Base-by-base conservation (phyloP, 1,140 invertebrate species). In the Dendroctonus valens region DNA sequence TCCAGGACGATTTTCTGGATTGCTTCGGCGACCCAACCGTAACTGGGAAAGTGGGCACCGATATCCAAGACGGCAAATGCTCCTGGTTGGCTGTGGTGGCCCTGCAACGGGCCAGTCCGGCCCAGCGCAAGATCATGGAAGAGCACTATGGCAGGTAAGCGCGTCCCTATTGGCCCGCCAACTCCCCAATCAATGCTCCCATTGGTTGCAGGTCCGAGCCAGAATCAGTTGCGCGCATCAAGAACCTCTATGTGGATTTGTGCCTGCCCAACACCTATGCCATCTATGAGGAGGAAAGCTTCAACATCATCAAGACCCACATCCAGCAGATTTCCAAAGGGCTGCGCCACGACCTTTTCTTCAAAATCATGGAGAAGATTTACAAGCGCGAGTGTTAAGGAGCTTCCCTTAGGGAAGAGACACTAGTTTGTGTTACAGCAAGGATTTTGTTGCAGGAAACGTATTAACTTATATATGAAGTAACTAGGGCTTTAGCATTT, bases 11-110 rank as follows among this genome's bases (percentile, higher is more conserved):
- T 77, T 98, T 91, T 77, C 81, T 98, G 9, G 96, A 98, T 78
- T 96, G 91, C 76, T 99, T 91, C 78, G 96, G 95, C 2, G 87
- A 97, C 79, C 84, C 89, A 9, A 80, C 85, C 26, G 82, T 91
- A 0, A 96, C 88, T 6, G 96, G 95, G 4, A 99, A 98, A 82
- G 80, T 88, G 26, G 92, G 93, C 2, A 95, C 88, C 5, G 97
- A 99, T 75, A 97, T 99, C 69, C 83, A 91, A 79, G 93, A 97
- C 72, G 94, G 94, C 39, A 99, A 99, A 83, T 99, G 97, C 79
- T 89, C 93, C 0, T 99, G 97, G 97, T 81, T 99, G 15, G 87
- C 91, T 11, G 92, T 96, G 11, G 89, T 93, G 12, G 94, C 96
- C 14, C 80, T 98, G 55, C 89, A 94, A 77, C 84, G 87, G 65